Base-by-base conservation (phyloP, 2,888 invertebrate species). In the Schrankia costaestrigalis region DNA sequence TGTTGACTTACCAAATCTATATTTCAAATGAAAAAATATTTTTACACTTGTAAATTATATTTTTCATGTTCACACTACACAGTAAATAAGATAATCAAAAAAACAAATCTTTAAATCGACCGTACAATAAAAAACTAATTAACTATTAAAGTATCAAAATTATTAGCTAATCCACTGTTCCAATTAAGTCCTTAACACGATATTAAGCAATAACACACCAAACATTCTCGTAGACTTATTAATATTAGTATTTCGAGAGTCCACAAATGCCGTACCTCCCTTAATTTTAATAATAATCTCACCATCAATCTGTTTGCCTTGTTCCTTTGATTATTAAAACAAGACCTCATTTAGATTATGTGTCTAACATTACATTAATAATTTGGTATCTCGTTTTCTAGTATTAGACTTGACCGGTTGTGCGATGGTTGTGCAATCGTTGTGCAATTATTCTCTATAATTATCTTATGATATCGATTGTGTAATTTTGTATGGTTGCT, bases 281-380 rank as follows among this genome's bases (percentile, higher is more conserved):
- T 70, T 65, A 61, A 69, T 71, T 71, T 66, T 59, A 66, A 70
- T 69, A 63, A 66, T 71, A 71, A 71, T 73, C 72, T 70, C 50
- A 38, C 59, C 60, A 69, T 71, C 68, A 70, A 67, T 72, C 69
- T 67, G 50, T 61, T 64, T 65, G 56, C 50, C 47, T 49, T 55
- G 61, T 61, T 67, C 55, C 56, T 62, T n/a, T 63, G 60, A 64
- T 66, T 65, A 71, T 70, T 71, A 71, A 67, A 69, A 66, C 67
- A 67, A 63, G 63, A 48, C 56, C 62, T 70, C 63, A 70, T 65
- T 71, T 61, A 63, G 63, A 66, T 61, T 57, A 49, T 56, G 46
- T 56, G 33, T 45, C 31, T 22, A 38, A 51, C 44, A 51, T 53
- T 47, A 52, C 53, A 43, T 56, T 50, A 50, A n/a, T n/a, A n/a